Evolutionary conservation across 1,140 invertebrate species (phyloP), one percentile per base, ranked within the genome.

Genomic region (Lysiphlebus fabarum): DNA sequence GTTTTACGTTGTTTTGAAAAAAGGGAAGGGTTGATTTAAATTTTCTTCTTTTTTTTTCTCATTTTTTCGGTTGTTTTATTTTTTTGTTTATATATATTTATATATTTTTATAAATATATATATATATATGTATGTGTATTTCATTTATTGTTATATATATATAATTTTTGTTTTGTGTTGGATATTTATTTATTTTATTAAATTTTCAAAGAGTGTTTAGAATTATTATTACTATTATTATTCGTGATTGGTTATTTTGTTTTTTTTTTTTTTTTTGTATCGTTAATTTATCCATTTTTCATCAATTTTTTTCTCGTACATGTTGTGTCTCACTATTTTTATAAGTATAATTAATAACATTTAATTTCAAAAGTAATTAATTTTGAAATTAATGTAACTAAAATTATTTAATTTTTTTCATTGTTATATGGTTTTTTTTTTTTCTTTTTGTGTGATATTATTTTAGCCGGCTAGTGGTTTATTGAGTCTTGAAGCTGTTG

Each of bases 401-500:
- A 26, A 26, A 26, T 26, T 26, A 1, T 26, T 26, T 2, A 26
- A 17, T 53, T 48, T 9, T 47, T 45, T n/a, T 42, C 34, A 34
- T 37, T 14, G 7, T 55, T 5, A 12, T n/a, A 53, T 55, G 6
- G 54, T 50, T 58, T 47, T 58, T 54, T 55, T 37, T 51, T 48
- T 59, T 37, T 49, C 53, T 44, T 56, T 41, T 62, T 61, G 34
- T 57, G 59, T 14, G n/a, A 45, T 36, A n/a, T 44, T 45, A 53
- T 71, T 68, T 34, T 64, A 78, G 77, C 67, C 75, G 55, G 69
- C 68, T 12, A 71, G 72, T 61, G 70, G 76, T 53, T 64, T 79
- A 51, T 66, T 79, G 41, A 73, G 74, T 59, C 67, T 82, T 5
- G 85, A 86, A 66, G 80, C 82, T 3, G 77, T 84, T 0, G 85